Evolutionary conservation across 2,888 invertebrate genomes (phyloP), one percentile per base, ranked within the genome.

Genomic region (Aphodius granarius): DNA sequence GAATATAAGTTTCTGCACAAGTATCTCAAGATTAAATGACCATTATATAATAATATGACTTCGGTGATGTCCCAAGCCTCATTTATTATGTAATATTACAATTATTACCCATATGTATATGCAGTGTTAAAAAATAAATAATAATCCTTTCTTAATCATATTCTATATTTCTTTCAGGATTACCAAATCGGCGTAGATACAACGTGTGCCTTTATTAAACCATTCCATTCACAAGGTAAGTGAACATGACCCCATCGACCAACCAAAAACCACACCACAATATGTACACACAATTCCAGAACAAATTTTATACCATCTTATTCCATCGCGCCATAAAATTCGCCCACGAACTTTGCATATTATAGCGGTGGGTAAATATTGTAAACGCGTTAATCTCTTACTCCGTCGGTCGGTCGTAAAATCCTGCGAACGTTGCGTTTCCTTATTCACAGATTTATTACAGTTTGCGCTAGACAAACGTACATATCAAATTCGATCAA

Each of bases 381-480:
- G 68, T 68, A 68, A 68, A 68, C 68, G 68, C 68, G 68, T 68
- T 68, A 68, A 68, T 68, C 68, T 68, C 22, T 22, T 22, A 68
- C 21, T 68, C 68, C 22, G 68, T 65, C 22, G 68, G 13, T n/a
- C 16, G 65, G 17, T 21, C 66, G 66, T 66, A 66, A 18, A 20
- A 20, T 13, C 68, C 68, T 43, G 43, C 43, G 43, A 43, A 68
- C 22, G n/a, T 68, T 68, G n/a, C 22, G 68, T 68, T 68, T 68
- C 68, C 68, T 20, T 22, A 22, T n/a, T 20, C 68, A 22, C 19
- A 21, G 68, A 68, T 68, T 68, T 68, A 68, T 68, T 13, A 22
- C 68, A 20, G 68, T 22, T 22, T 68, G 22, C 68, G 20, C 21
- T 68, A 43, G 43, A 43, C 43, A 43, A 43, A 43, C 22, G 68